These are phyloP conservation scores for Clupea harengus DNA, from an alignment of 2,113 vertebrate species.

Conservation along the genomic window DNA sequence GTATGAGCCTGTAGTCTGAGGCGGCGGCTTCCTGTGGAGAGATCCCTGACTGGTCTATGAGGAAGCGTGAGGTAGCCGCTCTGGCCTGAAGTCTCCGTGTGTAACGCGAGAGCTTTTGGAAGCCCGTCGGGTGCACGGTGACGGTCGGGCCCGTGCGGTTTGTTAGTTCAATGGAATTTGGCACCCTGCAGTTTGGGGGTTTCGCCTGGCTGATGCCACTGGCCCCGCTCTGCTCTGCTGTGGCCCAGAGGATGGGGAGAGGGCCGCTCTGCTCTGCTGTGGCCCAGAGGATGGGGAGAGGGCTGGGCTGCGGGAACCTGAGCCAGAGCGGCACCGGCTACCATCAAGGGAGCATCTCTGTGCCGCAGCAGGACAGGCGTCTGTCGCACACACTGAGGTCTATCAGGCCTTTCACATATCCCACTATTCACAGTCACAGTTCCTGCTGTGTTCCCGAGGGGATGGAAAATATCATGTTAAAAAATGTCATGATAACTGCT, in stretches of 20 bases:
- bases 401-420: neutral
- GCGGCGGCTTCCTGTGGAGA: neutral
- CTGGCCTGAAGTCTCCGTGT: neutral
- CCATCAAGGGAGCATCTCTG: neutral
- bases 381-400: neutral
- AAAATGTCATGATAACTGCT: too few relatives aligned
- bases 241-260: neutral
- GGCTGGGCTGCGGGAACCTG: neutral
- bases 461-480: too few relatives aligned
- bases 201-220: slow-evolving; percentile 22
- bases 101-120: neutral
- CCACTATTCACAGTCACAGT: neutral
- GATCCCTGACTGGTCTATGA: neutral
- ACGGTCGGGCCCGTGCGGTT: neutral
- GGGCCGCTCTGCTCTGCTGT: too few relatives aligned
- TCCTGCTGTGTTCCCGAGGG: too few relatives aligned
- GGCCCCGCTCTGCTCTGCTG: neutral
- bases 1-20: neutral
- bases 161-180: slow-evolving; percentile 34
- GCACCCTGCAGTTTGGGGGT: slow-evolving; percentile 30
- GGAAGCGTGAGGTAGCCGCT: neutral
- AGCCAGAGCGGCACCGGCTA: neutral
- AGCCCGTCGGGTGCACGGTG: neutral
- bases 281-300: too few relatives aligned
- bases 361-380: neutral